Conservation (phyloP, 2,888 invertebrate species). For the Neocrepidodera transversa region DNA sequence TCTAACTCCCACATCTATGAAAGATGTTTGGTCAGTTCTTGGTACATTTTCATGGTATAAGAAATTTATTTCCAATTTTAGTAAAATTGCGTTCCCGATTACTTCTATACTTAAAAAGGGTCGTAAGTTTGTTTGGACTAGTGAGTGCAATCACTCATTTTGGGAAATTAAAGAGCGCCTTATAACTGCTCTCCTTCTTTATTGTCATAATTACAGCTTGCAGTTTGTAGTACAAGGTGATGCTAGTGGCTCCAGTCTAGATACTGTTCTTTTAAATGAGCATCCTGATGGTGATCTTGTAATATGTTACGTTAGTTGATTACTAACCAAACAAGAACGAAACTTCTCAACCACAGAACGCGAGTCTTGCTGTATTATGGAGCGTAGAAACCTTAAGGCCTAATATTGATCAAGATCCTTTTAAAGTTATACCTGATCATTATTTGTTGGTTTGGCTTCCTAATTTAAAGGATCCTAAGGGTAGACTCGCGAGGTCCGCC, state of each 20-base stretch:
- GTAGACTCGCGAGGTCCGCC: neutral
- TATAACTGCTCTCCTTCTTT: too few relatives aligned
- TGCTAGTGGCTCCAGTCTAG: neutral
- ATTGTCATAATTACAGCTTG: too few relatives aligned
- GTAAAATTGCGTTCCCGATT: neutral
- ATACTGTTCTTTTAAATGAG: neutral
- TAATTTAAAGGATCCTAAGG: too few relatives aligned
- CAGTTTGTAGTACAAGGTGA: neutral
- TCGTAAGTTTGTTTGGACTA: neutral
- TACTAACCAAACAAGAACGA: slow-evolving; percentile 1
- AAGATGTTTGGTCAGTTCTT: too few relatives aligned
- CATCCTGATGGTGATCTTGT: neutral
- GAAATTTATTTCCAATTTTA: neutral
- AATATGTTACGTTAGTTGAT: neutral
- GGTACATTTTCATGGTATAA: too few relatives aligned
- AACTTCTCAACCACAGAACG: neutral
- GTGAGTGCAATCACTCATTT: neutral
- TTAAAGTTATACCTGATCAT: neutral
- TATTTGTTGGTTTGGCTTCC: neutral
- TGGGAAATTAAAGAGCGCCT: neutral
- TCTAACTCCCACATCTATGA: neutral
- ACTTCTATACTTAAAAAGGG: neutral
- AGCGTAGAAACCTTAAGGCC: neutral
- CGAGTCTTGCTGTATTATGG: neutral
- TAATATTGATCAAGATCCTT: neutral